Base-by-base conservation (phyloP, 2,113 vertebrate species). In the Macquaria ambigua region DNA sequence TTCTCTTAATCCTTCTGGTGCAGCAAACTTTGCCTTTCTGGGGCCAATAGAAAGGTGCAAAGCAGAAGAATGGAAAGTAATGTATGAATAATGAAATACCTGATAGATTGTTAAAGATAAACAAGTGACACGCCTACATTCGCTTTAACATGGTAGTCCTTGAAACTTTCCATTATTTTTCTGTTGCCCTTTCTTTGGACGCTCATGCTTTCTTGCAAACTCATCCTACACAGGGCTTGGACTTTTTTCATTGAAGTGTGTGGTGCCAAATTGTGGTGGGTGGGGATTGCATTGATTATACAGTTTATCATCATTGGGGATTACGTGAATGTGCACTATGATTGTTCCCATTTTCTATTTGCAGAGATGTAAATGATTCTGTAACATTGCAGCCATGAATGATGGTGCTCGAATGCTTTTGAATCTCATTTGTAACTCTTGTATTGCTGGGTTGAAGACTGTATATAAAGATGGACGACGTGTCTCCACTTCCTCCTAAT, bases 21-120 rank as follows among this genome's bases (percentile, higher is more conserved):
- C 90, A 71, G 79, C 88, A 41, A 48, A 63, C 81, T 28, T 74
- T 87, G 75, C 83, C 76, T 78, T 80, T 90, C 94, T 95, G 93
- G 91, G 95, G 91, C 81, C 87, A 93, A 91, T 87, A 91, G 93
- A 89, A 94, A 92, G 93, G 91, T 80, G 93, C 95, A 95, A 95
- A 83, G 64, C 7, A 10, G 74, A 78, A 84, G 62, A 78, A 81
- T 85, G 86, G 87, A 85, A 88, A 80, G 20, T 37, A 2, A 52
- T 28, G 10, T 50, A 10, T 52, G 39, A 28, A 43, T 52, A 8
- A 15, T 56, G 3, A 75, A 58, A 56, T 5, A 14, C 7, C 14
- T 21, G 1, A 0, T 11, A 31, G 58, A 14, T 23, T 15, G 31
- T 41, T 25, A 20, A 28, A 63, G 28, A 63, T 6, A n/a, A 68